These are phyloP conservation scores for Spondyliosoma cantharus DNA, from an alignment of 2,797 vertebrate species.

Conservation along the genomic window DNA sequence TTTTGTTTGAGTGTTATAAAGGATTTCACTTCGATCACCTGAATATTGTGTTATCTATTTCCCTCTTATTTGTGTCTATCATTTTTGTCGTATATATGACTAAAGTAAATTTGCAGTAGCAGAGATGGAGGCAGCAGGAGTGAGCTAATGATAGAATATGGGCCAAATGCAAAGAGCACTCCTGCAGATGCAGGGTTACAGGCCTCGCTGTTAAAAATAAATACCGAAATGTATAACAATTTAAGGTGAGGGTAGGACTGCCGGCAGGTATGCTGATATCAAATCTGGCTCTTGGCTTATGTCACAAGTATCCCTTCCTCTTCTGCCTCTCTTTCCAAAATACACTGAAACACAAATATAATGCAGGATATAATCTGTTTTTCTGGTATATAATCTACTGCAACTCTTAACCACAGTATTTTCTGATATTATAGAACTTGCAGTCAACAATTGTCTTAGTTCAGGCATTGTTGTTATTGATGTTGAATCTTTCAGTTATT, in stretches of 20 bases:
- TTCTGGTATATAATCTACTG: background rate
- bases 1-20: constrained; percentile 40
- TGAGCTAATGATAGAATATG: constrained; percentile 71
- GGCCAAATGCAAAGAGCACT: constrained; percentile 65
- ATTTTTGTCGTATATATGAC: constrained; percentile 38
- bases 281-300: constrained; percentile 56
- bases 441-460: background rate
- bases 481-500: background rate
- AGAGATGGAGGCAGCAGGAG: constrained; percentile 43
- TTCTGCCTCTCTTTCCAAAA: constrained; percentile 7
- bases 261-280: constrained; percentile 49
- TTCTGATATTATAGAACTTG: background rate
- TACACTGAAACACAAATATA: background rate
- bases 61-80: constrained; percentile 30
- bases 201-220: constrained; percentile 60
- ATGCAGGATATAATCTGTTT: background rate
- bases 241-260: constrained; percentile 38
- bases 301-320: constrained; percentile 49
- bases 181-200: constrained; percentile 53
- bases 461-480: background rate
- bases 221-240: constrained; percentile 54
- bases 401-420: background rate
- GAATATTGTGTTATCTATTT: constrained; percentile 43
- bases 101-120: constrained; percentile 52
- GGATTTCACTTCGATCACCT: constrained; percentile 42